phyloP scores from a whole-genome alignment of 2,888 invertebrate species.

The Aspidapion aeneum region DNA sequence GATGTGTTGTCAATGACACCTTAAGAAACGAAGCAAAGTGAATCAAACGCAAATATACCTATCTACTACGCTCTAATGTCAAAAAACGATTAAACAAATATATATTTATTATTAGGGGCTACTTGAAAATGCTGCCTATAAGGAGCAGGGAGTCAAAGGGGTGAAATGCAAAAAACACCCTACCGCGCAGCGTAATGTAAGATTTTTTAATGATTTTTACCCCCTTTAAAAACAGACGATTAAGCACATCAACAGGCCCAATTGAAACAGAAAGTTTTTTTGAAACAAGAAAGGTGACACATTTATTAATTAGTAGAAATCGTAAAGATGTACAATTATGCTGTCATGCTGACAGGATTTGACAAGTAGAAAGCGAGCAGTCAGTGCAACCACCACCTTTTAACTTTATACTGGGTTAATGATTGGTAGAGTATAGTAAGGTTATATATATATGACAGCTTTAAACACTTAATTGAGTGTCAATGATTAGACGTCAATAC shows the following conservation, averaged over 20 bases:
- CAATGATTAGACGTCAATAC: too few species aligned
- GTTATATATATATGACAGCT: too few species aligned
- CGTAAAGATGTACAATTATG: too few species aligned
- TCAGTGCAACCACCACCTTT: neutral
- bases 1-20: too few species aligned
- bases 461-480: too few species aligned
- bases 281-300: neutral
- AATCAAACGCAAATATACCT: neutral
- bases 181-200: neutral
- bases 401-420: neutral
- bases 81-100: neutral
- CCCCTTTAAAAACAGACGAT: too few species aligned
- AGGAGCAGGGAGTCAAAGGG: slow-evolving; percentile 25
- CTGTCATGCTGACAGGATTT: too few species aligned
- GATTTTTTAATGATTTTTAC: neutral
- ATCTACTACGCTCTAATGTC: neutral
- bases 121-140: slow-evolving; percentile 1
- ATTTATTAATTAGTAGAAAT: too few species aligned
- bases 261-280: too few species aligned
- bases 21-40: too few species aligned
- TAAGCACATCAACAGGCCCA: too few species aligned
- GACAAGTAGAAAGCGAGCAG: neutral
- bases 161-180: slow-evolving; percentile 2
- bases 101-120: neutral
- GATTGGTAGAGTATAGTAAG: too few species aligned